Percentiles rank a stretch among this genome's conserved stretches.
These are phyloP conservation scores for Illadopsis cleaveri DNA, from an alignment of 2,113 vertebrate genomes.

Conservation along the genomic window DNA sequence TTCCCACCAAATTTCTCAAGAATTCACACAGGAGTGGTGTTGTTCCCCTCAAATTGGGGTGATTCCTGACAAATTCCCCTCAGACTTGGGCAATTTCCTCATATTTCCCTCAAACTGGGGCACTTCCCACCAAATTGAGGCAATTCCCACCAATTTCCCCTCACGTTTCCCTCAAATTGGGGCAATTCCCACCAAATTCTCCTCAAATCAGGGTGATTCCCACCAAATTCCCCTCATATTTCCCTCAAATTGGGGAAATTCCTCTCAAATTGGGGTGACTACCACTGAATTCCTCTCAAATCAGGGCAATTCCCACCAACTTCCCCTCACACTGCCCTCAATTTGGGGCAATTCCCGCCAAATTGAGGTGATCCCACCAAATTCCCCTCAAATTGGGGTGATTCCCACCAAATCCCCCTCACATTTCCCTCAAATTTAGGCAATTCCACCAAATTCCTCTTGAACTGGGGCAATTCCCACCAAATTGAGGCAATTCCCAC, in stretches of 20 bases:
- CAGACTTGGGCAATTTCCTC: no score
- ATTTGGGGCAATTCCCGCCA: background rate
- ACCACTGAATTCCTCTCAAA: background rate
- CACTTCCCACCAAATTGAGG: background rate
- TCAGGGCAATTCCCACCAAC: no score
- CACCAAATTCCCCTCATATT: no score
- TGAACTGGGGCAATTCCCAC: accelerated
- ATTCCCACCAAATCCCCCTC: background rate
- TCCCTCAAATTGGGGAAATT: background rate
- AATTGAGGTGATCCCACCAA: background rate
- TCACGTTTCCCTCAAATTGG: background rate
- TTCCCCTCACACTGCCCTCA: background rate
- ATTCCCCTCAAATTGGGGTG: background rate
- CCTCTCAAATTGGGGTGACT: no score
- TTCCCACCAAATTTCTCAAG: background rate
- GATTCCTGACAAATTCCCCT: no score
- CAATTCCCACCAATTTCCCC: background rate
- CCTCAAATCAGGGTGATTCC: no score
- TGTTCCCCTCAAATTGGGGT: no score
- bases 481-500: background rate
- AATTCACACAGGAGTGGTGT: no score
- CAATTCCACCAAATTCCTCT: background rate
- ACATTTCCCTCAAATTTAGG: no score
- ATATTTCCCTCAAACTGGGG: background rate
- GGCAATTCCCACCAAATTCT: background rate